Evolutionary conservation across 2,888 invertebrate genomes (phyloP).

Genomic region (Phaedon cochleariae): DNA sequence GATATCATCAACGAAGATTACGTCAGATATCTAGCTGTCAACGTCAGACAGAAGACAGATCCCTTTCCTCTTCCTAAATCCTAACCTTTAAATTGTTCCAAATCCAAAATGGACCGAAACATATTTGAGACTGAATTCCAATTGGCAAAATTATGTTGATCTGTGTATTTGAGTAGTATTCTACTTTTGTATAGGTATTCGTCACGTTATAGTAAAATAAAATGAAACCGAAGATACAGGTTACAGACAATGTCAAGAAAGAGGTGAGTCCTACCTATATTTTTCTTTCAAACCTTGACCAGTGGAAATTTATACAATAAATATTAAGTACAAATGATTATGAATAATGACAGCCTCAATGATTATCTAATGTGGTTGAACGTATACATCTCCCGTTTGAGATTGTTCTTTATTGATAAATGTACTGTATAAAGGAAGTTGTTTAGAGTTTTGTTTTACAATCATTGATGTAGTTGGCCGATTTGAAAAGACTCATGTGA

Average conservation of each 20-base stretch:
- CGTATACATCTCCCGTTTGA: too few relatives aligned
- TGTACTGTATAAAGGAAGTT: too few relatives aligned
- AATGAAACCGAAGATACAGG: slow-evolving; percentile 39
- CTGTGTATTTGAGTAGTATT: not conserved
- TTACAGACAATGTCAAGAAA: slow-evolving; percentile 42
- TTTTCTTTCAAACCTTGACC: not conserved
- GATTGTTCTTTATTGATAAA: too few relatives aligned
- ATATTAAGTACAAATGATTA: not conserved
- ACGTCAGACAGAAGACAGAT: too few relatives aligned
- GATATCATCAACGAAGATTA: too few relatives aligned
- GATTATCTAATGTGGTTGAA: too few relatives aligned
- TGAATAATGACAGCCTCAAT: too few relatives aligned
- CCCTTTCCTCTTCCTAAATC: slow-evolving; percentile 19
- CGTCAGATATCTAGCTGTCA: not conserved
- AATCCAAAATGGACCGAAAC: slow-evolving; percentile 34
- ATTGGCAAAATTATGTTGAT: slow-evolving; percentile 29
- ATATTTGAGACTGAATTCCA: slow-evolving; percentile 32
- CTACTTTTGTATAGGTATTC: not conserved
- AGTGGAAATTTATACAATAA: not conserved
- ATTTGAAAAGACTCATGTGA: too few relatives aligned
- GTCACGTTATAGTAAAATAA: slow-evolving; percentile 7
- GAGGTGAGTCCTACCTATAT: slow-evolving; percentile 37
- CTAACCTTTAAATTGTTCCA: slow-evolving; percentile 31
- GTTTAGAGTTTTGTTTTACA: too few relatives aligned
- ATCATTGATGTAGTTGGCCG: too few relatives aligned